Conservation (phyloP, 1,140 invertebrate genomes). For the Zaprionus gabonicus region DNA sequence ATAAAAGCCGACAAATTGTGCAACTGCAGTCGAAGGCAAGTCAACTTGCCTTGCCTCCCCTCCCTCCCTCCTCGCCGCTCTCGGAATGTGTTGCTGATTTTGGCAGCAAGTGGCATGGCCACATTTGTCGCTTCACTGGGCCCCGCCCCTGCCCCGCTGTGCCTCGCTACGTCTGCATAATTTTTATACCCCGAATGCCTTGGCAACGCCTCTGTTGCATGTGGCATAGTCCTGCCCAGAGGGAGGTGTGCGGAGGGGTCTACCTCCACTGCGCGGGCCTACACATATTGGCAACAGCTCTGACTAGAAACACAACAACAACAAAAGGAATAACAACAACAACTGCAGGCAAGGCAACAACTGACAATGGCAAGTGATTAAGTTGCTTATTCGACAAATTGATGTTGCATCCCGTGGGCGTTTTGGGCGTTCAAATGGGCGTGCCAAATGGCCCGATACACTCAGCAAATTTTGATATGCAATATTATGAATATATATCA, state of each 20-base stretch:
- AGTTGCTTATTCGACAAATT: constrained; percentile 82
- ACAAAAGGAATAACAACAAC: constrained; percentile 2
- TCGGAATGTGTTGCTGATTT: constrained; percentile 64
- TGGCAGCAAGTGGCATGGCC: constrained; percentile 79
- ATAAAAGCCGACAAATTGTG: constrained; percentile 77
- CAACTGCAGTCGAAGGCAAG: constrained; percentile 68
- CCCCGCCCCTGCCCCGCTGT: constrained; percentile 16
- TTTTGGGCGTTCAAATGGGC: constrained; percentile 8
- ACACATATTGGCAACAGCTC: constrained; percentile 7
- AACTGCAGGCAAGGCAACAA: constrained; percentile 31
- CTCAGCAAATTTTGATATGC: background rate
- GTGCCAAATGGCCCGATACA: constrained; percentile 11
- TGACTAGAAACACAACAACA: constrained; percentile 7
- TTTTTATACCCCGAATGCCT: constrained; percentile 69
- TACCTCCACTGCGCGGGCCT: background rate
- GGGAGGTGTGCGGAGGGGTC: background rate
- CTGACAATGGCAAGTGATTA: constrained; percentile 79
- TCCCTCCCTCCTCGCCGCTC: background rate
- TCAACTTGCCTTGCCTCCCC: constrained; percentile 38
- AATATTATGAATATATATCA: background rate
- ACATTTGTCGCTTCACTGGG: constrained; percentile 76
- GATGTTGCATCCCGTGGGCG: constrained; percentile 57
- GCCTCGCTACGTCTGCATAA: constrained; percentile 71
- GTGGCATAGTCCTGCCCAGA: background rate
- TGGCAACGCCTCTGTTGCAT: constrained; percentile 61